A percentile compares a stretch with the other conserved stretches of the same genome.
phyloP scores from a whole-genome alignment of 1,140 invertebrate species.

The Grapholita molesta region DNA sequence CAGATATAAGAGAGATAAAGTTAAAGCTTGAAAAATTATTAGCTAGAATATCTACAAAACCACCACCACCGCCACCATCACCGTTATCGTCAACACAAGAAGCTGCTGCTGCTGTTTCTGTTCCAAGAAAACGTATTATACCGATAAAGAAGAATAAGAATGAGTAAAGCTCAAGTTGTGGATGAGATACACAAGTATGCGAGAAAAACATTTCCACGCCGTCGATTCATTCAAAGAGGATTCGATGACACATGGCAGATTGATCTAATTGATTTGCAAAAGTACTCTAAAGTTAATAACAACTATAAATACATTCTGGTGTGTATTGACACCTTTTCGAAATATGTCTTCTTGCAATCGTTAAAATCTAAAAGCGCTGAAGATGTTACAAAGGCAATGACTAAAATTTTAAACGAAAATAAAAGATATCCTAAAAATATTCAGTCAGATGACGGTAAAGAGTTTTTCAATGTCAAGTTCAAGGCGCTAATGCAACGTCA shows the following conservation, averaged over 20 bases:
- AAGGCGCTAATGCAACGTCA: slow-evolving; percentile 43
- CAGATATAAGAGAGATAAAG: no score
- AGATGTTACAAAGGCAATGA: slow-evolving; percentile 34
- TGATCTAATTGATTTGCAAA: slow-evolving; percentile 61
- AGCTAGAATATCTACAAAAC: no score
- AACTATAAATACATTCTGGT: slow-evolving; percentile 67
- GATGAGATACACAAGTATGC: slow-evolving; percentile 55
- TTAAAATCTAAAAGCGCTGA: slow-evolving; percentile 68
- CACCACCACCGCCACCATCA: no score
- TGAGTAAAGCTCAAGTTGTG: slow-evolving; percentile 34
- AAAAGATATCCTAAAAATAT: slow-evolving; percentile 54
- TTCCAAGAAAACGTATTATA: no score
- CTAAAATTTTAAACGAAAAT: slow-evolving; percentile 34
- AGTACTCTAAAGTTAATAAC: slow-evolving; percentile 51
- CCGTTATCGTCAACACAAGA: background rate
- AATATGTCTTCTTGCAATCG: slow-evolving; percentile 65
- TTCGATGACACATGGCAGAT: slow-evolving; percentile 64
- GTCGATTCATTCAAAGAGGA: slow-evolving; percentile 45
- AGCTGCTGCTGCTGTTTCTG: no score
- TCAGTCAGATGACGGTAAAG: slow-evolving; percentile 66
- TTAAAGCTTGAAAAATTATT: no score
- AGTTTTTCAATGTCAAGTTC: slow-evolving; percentile 66
- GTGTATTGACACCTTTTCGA: slow-evolving; percentile 72
- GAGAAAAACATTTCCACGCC: slow-evolving; percentile 50
- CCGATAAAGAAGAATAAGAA: background rate